These are phyloP conservation scores for Drosophila melanogaster DNA, from an alignment of 1,140 invertebrate species.

Conservation along the genomic window Release_6_plus_ISO1_MT NT_033779.5:10396001-10396500, in stretches of 20 bases:
- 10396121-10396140: background rate
- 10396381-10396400: background rate
- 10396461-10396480: no score
- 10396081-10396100: background rate
- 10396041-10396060: conserved; percentile 17
- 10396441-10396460: no score
- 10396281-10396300: conserved; percentile 17
- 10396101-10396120: background rate
- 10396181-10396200: background rate
- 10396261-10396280: conserved; percentile 33
- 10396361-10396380: background rate
- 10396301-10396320: conserved; percentile 17
- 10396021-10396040: conserved; percentile 65
- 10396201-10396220: conserved; percentile 31
- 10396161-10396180: conserved; percentile 10
- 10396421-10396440: no score
- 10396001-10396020: conserved; percentile 49
- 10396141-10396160: conserved; percentile 30
- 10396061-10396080: conserved; percentile 23
- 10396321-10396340: conserved; percentile 8
- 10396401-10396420: background rate
- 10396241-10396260: conserved; percentile 26
- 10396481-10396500: no score
- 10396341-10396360: conserved; percentile 2
- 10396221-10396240: conserved; percentile 21